Evolutionary conservation across 2,113 vertebrate species (phyloP).

Genomic region (Charadrius vociferus): DNA sequence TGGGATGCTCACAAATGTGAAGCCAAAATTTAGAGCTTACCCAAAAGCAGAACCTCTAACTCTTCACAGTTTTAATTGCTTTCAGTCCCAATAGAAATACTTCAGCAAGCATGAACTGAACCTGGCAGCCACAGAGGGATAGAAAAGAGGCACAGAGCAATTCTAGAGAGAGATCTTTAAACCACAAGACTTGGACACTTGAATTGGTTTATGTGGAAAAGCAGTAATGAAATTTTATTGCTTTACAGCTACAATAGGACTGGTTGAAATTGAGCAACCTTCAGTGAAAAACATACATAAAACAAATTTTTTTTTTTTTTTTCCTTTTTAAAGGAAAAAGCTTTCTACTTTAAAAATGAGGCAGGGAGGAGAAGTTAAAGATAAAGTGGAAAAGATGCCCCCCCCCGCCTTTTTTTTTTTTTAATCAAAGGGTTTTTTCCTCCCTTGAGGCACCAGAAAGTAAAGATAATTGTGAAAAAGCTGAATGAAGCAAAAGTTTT

Average conservation of each 20-base stretch:
- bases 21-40: background rate
- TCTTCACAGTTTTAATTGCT: conserved; percentile 4
- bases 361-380: background rate
- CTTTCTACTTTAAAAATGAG: background rate
- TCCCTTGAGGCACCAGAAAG: background rate
- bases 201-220: conserved; percentile 1
- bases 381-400: background rate
- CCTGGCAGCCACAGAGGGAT: background rate
- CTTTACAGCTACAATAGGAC: background rate
- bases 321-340: background rate
- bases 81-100: background rate
- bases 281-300: background rate
- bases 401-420: background rate
- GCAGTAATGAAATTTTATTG: background rate
- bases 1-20: background rate
- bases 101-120: background rate
- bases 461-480: conserved; percentile 38
- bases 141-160: background rate
- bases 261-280: background rate
- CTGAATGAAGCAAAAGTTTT: conserved; percentile 63
- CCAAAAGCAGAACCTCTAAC: background rate
- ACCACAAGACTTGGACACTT: background rate
- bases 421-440: background rate
- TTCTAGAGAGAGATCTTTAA: background rate
- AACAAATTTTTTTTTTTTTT: background rate